Conservation (phyloP, 2,888 invertebrate species). For the Carterocephalus palaemon region DNA sequence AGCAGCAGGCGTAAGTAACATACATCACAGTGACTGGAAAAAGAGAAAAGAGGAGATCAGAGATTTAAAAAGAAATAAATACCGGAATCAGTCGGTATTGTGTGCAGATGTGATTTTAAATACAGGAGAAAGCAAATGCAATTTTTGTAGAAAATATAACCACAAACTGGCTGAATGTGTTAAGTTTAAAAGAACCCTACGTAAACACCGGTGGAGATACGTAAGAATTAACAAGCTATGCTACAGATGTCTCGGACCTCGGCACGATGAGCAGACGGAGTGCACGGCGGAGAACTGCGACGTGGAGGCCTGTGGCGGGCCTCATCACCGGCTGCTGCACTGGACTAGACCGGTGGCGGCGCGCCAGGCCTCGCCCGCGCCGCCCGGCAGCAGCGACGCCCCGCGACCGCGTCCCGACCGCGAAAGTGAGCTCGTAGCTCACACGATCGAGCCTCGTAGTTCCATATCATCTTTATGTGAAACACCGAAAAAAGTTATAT, state of each 20-base stretch:
- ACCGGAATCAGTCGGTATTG: background rate
- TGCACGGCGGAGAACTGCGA: background rate
- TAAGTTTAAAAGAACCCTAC: background rate
- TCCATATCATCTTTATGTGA: no score
- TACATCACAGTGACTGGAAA: background rate
- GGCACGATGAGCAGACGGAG: background rate
- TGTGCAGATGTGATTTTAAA: background rate
- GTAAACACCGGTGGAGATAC: background rate
- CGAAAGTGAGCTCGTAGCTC: slow-evolving; percentile 2
- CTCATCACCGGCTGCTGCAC: background rate
- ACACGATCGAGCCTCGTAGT: slow-evolving; percentile 7
- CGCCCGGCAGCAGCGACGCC: background rate
- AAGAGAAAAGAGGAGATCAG: background rate
- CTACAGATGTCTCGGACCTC: background rate
- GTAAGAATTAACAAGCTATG: background rate
- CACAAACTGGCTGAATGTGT: background rate
- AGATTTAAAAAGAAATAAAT: background rate
- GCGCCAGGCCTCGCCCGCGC: slow-evolving; percentile 1
- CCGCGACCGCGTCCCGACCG: background rate
- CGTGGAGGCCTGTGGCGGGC: background rate
- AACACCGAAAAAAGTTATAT: slow-evolving; percentile 25
- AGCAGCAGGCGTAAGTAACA: background rate
- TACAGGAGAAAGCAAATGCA: slow-evolving; percentile 5
- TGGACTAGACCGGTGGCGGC: slow-evolving; percentile 8
- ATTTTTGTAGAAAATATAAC: background rate